Base-by-base conservation (phyloP, 1,140 invertebrate species). In the Tribolium castaneum region DNA sequence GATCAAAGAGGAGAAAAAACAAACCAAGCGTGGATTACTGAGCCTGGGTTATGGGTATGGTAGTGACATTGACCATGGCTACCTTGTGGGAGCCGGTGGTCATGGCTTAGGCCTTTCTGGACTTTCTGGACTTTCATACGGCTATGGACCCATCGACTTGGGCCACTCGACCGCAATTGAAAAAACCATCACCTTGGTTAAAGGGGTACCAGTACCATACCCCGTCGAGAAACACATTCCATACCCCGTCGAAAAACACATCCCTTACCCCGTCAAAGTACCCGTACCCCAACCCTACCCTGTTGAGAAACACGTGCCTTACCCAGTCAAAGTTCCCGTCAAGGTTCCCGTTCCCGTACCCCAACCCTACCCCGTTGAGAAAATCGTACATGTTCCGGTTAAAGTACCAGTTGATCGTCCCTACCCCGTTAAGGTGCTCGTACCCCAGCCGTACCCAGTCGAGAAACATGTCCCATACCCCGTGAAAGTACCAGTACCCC, bases 401-500 rank as follows among this genome's bases (percentile, higher is more conserved):
- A 90, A 92, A 81, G 92, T 92, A 80, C 87, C 92, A 76, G 90
- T 93, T 16, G 91, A 89, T 39, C 88, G 89, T 82, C 92, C 92
- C 14, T 90, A 90, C 79, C 91, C 91, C 90, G 92, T 72, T 90
- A 92, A 92, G 51, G 87, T 89, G 50, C 84, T 89, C 22, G 87
- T 89, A 39, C 89, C 89, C 66, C 87, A 89, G 82, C 89, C 91
- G 78, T 92, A 92, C 85, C 90, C 90, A 34, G 91, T 92, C 1
- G 89, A 93, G 59, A 92, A 92, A 79, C 91, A 90, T 84, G 87
- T 93, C 10, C 92, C 87, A 49, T 88, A 88, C 78, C 92, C 93
- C 5, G 90, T 93, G 6, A 92, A 92, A 87, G 92, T 94, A 39
- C 90, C 88, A 80, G 92, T 94, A 74, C 93, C 93, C 80, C 91